Conservation (phyloP, 2,113 vertebrate species). For the Gambusia holbrooki region DNA sequence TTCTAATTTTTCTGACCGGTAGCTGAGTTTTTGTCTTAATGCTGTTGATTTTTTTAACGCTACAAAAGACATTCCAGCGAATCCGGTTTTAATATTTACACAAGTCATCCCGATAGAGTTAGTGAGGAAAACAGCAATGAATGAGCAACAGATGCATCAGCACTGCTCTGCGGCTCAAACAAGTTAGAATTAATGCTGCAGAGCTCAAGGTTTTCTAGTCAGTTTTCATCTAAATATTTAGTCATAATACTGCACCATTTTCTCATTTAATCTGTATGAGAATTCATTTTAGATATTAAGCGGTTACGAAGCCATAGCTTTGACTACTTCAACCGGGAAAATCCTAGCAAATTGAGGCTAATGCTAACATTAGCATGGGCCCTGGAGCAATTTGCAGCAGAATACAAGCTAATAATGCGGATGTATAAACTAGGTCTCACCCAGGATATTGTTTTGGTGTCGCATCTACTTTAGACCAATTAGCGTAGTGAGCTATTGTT, state of each 20-base stretch:
- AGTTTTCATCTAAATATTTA: neutral
- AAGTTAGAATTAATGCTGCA: neutral
- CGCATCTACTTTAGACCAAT: slow-evolving; percentile 74
- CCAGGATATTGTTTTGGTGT: slow-evolving; percentile 74
- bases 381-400: neutral
- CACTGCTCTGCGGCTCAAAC: neutral
- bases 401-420: neutral
- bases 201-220: neutral
- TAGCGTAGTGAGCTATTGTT: slow-evolving; percentile 41
- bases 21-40: neutral
- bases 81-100: neutral
- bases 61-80: neutral
- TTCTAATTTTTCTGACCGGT: neutral
- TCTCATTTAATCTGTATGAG: neutral
- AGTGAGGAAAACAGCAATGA: neutral
- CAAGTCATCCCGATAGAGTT: neutral
- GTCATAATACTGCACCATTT: neutral
- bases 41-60: neutral
- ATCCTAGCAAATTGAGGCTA: slow-evolving; percentile 18
- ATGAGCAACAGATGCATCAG: neutral
- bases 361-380: slow-evolving; percentile 57
- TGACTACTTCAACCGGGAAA: neutral
- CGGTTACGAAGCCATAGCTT: neutral
- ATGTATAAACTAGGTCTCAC: slow-evolving; percentile 50
- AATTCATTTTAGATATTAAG: neutral